Conservation (phyloP, 2,113 vertebrate species). For the Aptenodytes forsteri region DNA sequence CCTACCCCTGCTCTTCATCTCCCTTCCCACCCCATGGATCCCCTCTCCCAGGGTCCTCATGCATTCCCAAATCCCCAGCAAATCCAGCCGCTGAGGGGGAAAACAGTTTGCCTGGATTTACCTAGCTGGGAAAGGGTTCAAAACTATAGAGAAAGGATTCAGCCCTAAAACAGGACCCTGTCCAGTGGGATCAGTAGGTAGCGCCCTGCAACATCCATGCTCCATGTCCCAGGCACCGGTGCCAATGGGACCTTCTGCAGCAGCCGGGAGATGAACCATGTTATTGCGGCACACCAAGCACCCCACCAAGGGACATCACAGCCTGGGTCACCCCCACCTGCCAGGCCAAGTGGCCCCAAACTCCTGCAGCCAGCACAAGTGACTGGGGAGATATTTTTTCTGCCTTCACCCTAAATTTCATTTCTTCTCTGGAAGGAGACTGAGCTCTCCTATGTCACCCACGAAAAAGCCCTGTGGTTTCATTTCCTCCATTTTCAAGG, state of each 20-base stretch:
- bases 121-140: background rate
- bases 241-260: background rate
- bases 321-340: background rate
- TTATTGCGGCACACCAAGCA: background rate
- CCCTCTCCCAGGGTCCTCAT: background rate
- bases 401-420: constrained; percentile 38
- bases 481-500: constrained; percentile 75
- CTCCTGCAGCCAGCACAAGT: background rate
- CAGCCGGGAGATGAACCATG: accelerated
- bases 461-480: constrained; percentile 57
- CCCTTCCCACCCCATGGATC: background rate
- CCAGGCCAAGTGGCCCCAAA: background rate
- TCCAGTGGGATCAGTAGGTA: background rate
- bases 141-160: background rate
- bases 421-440: constrained; percentile 33
- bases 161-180: background rate
- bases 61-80: background rate
- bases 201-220: accelerated
- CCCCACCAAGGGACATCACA: background rate
- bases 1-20: background rate
- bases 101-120: background rate
- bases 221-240: background rate
- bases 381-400: background rate
- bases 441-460: background rate
- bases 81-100: background rate